phyloP scores from a whole-genome alignment of 2,888 invertebrate genomes.

The Polyommatus icarus region DNA sequence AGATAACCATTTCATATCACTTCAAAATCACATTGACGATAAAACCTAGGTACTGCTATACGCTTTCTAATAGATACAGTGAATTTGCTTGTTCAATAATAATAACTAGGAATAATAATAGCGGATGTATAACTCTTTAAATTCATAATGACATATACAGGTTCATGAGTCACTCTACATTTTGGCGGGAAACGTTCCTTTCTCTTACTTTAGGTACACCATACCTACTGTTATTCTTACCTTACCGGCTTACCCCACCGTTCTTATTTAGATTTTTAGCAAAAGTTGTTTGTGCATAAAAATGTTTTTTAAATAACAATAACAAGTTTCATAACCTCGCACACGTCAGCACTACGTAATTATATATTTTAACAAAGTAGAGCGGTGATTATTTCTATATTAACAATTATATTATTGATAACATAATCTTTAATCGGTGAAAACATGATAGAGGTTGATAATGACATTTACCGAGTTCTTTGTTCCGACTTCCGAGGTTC shows the following conservation, averaged over 20 bases:
- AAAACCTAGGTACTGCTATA: too few species aligned
- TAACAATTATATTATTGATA: not conserved
- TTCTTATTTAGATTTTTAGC: too few species aligned
- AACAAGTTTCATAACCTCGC: not conserved
- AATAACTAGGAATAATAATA: not conserved
- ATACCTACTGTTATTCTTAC: too few species aligned
- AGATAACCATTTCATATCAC: not conserved
- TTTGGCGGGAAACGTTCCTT: not conserved
- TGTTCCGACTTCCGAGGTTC: constrained; percentile 23
- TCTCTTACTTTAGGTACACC: not conserved
- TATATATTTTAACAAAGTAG: not conserved
- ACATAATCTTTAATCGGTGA: not conserved
- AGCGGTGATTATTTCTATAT: not conserved
- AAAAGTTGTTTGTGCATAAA: too few species aligned
- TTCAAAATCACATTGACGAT: not conserved
- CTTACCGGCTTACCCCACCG: too few species aligned
- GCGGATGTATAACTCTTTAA: not conserved
- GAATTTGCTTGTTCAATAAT: not conserved
- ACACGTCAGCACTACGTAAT: not conserved
- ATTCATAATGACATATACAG: not conserved
- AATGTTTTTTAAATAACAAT: too few species aligned
- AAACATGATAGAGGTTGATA: not conserved
- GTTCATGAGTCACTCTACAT: not conserved
- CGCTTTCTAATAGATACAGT: not conserved
- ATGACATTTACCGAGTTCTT: constrained; percentile 11